Base-by-base conservation (phyloP, 2,888 invertebrate genomes). In the Andrena camellia region DNA sequence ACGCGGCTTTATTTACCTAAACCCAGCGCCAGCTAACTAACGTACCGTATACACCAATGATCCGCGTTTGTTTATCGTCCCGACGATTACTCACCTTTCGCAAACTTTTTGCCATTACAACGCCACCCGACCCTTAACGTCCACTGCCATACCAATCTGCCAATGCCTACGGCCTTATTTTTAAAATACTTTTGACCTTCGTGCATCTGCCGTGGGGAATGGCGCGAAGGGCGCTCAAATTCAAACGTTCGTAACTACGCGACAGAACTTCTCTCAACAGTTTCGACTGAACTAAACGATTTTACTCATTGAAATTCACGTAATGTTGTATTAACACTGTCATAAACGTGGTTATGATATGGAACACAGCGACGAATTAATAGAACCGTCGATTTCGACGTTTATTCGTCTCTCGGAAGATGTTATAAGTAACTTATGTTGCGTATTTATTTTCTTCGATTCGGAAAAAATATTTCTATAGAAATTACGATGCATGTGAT, bases 51-150 rank as follows among this genome's bases (percentile, higher is more conserved):
- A 78, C 84, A 81, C 80, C 52, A 78, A 78, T 60, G 20, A 72
- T 60, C 72, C 72, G 42, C 63, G 67, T 77, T 83, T 78, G 69
- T 63, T 76, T 79, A 82, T 73, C 77, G 76, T 83, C 67, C 63
- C 70, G 75, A 84, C 78, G 81, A 88, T 90, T 93, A 96, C 96
- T 96, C 96, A 96, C 96, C 96, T 96, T 96, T 96, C 95, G 96
- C 96, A 96, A 96, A 96, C 96, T 94, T 96, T 96, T 96, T 96
- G 96, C 96, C 96, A 96, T 96, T 96, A 96, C 96, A 96, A 96
- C 96, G 96, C 96, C 96, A 96, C 96, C 96, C 96, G 96, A 96
- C 96, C 96, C 96, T 96, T 96, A 96, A 96, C 96, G 96, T 96
- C 96, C 96, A 96, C 96, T 96, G 96, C 95, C 95, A 95, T 96